Percentiles rank a stretch among this genome's conserved stretches.
phyloP scores from a whole-genome alignment of 2,888 invertebrate genomes.

The Caradrina clavipalpis region DNA sequence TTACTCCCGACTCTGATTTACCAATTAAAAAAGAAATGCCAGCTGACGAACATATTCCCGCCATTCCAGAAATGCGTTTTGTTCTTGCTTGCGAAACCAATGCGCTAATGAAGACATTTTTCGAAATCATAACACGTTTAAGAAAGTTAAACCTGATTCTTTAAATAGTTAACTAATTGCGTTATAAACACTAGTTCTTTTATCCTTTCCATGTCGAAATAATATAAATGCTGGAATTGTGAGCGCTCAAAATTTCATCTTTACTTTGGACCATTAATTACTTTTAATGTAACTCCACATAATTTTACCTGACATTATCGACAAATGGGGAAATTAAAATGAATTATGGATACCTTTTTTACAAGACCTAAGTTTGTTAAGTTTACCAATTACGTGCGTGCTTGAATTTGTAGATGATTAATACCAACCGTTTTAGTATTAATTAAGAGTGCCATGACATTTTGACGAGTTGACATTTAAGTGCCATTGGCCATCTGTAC shows the following conservation, averaged over 20 bases:
- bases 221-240: conserved; percentile 6
- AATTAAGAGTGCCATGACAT: conserved; percentile 51
- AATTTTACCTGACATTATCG: conserved; percentile 47
- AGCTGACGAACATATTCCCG: conserved; percentile 59
- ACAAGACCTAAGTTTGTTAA: conserved; percentile 11
- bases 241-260: conserved; percentile 4
- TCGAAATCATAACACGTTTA: conserved; percentile 75
- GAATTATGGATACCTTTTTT: conserved; percentile 31
- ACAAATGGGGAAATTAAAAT: conserved; percentile 55
- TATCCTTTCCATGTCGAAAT: conserved; percentile 17
- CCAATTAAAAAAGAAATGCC: conserved; percentile 58
- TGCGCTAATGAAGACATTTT: conserved; percentile 78
- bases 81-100: conserved; percentile 69
- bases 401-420: conserved; percentile 42
- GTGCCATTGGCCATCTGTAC: conserved; percentile 29
- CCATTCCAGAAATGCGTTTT: conserved; percentile 71
- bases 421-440: conserved; percentile 38
- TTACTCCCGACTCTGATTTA: conserved; percentile 27
- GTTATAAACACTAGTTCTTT: conserved; percentile 24
- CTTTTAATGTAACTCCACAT: conserved; percentile 22
- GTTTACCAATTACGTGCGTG: conserved; percentile 39
- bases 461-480: conserved; percentile 57
- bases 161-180: conserved; percentile 61
- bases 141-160: conserved; percentile 68
- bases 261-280: conserved; percentile 27